These are phyloP conservation scores for Eudasyphora cyanicolor DNA, from an alignment of 2,888 invertebrate species.

Conservation along the genomic window DNA sequence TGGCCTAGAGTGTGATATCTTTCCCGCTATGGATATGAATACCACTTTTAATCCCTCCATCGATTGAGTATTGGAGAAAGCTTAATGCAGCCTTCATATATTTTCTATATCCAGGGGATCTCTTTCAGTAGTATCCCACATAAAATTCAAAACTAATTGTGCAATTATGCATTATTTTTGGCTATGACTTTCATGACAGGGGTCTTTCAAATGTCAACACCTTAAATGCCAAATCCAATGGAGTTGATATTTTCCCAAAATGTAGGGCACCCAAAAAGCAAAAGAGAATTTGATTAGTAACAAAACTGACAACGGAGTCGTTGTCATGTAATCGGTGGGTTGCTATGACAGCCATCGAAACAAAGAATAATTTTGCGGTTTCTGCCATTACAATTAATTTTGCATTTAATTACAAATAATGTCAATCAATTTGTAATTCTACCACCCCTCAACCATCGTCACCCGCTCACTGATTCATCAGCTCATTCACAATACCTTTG, in stretches of 20 bases:
- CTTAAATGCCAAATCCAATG: too few species aligned
- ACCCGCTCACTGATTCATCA: neutral
- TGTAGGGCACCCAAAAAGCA: neutral
- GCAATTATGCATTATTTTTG: too few species aligned
- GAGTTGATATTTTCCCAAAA: neutral
- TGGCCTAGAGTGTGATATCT: too few species aligned
- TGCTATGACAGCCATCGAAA: constrained; percentile 5
- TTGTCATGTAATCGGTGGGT: neutral
- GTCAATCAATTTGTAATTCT: constrained; percentile 30
- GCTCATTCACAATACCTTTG: neutral
- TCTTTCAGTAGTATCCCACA: too few species aligned
- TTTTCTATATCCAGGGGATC: too few species aligned
- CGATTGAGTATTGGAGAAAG: too few species aligned
- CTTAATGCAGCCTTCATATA: too few species aligned
- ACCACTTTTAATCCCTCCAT: too few species aligned
- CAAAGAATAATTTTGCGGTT: constrained; percentile 35
- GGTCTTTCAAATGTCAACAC: too few species aligned
- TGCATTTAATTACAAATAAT: constrained; percentile 52
- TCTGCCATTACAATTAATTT: constrained; percentile 46
- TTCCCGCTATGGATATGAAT: too few species aligned
- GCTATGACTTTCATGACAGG: too few species aligned
- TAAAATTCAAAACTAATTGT: too few species aligned
- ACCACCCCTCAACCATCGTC: neutral
- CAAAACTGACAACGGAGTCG: neutral
- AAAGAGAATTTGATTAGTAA: neutral